A percentile compares a stretch with the other conserved stretches of the same genome.
Evolutionary conservation across 2,113 vertebrate species (phyloP).

Genomic region (Mustela nigripes): DNA sequence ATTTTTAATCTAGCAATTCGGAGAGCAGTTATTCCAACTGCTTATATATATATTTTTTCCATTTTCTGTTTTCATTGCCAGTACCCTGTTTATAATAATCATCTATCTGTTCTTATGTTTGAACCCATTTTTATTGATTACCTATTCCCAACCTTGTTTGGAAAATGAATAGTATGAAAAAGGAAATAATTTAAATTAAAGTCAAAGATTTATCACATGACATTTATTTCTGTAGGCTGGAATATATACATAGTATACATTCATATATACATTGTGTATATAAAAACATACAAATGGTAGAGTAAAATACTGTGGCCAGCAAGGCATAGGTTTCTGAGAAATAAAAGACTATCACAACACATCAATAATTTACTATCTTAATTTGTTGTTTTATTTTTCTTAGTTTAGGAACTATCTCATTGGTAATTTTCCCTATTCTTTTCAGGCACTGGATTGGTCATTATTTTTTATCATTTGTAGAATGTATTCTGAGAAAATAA

Average conservation of each 20-base stretch:
- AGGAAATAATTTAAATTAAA: slow-evolving; percentile 31
- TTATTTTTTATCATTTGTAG: not conserved
- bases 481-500: slow-evolving; percentile 49
- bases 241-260: not conserved
- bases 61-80: not conserved
- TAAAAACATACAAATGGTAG: not conserved
- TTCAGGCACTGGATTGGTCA: not conserved
- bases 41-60: slow-evolving; percentile 28
- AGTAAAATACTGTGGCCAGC: not conserved
- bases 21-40: not conserved
- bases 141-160: not conserved
- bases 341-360: not conserved
- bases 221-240: not conserved
- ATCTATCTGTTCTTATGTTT: not conserved
- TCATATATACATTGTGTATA: not conserved
- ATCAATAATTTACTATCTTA: not conserved
- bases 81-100: not conserved
- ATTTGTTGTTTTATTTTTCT: slow-evolving; percentile 21
- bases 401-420: not conserved
- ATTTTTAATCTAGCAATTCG: slow-evolving; percentile 41
- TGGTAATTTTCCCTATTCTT: not conserved
- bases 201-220: not conserved
- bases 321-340: not conserved
- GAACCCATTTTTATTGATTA: not conserved
- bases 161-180: slow-evolving; percentile 39